Evolutionary conservation across 1,140 invertebrate genomes (phyloP).

Genomic region (Protaetia brevitarsis): DNA sequence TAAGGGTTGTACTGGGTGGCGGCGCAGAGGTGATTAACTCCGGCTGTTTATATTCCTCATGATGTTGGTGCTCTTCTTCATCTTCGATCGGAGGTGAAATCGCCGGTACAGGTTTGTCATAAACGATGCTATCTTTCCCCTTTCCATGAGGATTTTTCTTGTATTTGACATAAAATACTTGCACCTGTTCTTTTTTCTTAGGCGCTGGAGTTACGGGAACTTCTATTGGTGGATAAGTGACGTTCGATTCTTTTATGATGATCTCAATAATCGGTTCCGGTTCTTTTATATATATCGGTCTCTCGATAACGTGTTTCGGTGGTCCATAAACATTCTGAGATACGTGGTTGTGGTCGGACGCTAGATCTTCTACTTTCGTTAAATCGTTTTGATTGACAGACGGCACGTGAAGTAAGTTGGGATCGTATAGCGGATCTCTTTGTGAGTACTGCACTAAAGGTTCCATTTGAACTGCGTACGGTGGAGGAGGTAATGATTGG

Average conservation of each 20-base stretch:
- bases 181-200: slow-evolving; percentile 76
- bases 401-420: slow-evolving; percentile 51
- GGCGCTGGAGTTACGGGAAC: slow-evolving; percentile 52
- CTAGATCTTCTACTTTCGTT: slow-evolving; percentile 52
- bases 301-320: slow-evolving; percentile 49
- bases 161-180: slow-evolving; percentile 87
- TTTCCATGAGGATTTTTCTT: slow-evolving; percentile 71
- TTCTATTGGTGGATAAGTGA: slow-evolving; percentile 64
- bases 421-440: slow-evolving; percentile 70
- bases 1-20: slow-evolving; percentile 68
- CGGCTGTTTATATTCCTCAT: slow-evolving; percentile 42
- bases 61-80: slow-evolving; percentile 54
- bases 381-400: slow-evolving; percentile 54
- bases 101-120: slow-evolving; percentile 73
- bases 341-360: slow-evolving; percentile 49
- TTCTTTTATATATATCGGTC: slow-evolving; percentile 64
- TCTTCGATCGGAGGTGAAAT: slow-evolving; percentile 63
- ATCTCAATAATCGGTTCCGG: slow-evolving; percentile 89
- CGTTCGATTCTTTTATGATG: slow-evolving; percentile 85
- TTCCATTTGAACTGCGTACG: slow-evolving; percentile 77
- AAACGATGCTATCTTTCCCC: slow-evolving; percentile 66
- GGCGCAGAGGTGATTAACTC: slow-evolving; percentile 52
- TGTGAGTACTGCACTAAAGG: slow-evolving; percentile 75
- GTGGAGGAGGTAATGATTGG: slow-evolving; percentile 54
- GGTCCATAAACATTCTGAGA: slow-evolving; percentile 51